Evolutionary conservation across 2,888 invertebrate species (phyloP).

Genomic region (Lochmaea capreae): DNA sequence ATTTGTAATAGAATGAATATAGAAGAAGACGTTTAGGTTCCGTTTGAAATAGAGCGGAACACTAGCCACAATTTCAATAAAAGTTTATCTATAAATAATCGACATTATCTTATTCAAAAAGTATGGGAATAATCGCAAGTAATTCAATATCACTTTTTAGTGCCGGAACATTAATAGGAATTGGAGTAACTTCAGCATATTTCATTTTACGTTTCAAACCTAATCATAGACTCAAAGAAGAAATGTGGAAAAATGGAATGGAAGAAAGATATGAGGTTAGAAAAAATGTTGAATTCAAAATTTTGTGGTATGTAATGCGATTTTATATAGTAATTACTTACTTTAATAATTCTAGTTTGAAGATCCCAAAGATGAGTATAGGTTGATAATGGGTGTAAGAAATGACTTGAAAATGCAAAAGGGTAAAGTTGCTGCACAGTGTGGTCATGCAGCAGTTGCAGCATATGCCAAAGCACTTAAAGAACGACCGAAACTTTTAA

Average conservation of each 20-base stretch:
- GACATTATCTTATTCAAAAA: too few species aligned
- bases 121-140: conserved; percentile 58
- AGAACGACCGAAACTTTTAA: conserved; percentile 72
- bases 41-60: not conserved
- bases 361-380: conserved; percentile 71
- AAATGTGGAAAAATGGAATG: conserved; percentile 55
- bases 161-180: conserved; percentile 58
- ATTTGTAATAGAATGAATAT: too few species aligned
- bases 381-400: conserved; percentile 88
- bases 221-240: conserved; percentile 41
- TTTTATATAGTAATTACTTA: conserved; percentile 5
- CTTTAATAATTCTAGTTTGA: conserved; percentile 52
- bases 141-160: conserved; percentile 57
- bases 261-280: conserved; percentile 61
- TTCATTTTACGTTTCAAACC: conserved; percentile 51
- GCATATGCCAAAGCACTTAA: conserved; percentile 80
- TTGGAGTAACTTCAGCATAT: conserved; percentile 59
- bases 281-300: not conserved
- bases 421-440: conserved; percentile 94
- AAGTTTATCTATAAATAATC: too few species aligned
- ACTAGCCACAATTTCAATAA: not conserved
- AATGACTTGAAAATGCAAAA: conserved; percentile 95
- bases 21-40: not conserved
- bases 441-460: conserved; percentile 93
- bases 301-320: conserved; percentile 7